Conservation (phyloP, 2,797 vertebrate genomes). For the Pygocentrus nattereri region DNA sequence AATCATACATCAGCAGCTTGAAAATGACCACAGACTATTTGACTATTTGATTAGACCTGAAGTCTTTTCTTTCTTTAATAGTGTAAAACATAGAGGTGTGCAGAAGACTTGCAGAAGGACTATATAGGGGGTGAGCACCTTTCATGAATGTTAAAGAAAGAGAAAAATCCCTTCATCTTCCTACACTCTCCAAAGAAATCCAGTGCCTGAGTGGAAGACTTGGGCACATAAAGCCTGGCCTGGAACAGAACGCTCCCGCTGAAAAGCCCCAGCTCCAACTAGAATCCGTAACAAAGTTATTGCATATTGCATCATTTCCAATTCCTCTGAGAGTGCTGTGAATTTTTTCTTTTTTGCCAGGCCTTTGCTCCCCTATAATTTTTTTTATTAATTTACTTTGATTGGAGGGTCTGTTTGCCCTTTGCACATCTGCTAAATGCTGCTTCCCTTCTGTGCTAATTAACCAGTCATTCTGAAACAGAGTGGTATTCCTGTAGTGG, state of each 20-base stretch:
- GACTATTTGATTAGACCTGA: too few species aligned
- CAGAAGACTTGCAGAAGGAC: too few species aligned
- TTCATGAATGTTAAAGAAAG: slow-evolving; percentile 2
- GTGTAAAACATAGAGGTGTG: too few species aligned
- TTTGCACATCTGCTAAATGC: slow-evolving; percentile 18
- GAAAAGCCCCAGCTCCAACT: background rate
- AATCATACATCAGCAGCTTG: too few species aligned
- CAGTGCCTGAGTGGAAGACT: background rate
- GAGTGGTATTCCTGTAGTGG: background rate
- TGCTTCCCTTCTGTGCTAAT: slow-evolving; percentile 25
- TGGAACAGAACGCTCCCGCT: background rate
- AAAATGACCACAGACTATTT: too few species aligned
- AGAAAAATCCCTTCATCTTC: background rate
- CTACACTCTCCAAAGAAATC: background rate
- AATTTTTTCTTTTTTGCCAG: background rate
- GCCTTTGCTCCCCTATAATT: background rate
- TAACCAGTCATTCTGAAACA: background rate
- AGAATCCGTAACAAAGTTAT: background rate
- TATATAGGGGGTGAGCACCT: background rate
- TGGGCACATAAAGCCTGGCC: background rate
- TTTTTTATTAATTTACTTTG: slow-evolving; percentile 3
- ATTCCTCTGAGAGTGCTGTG: background rate
- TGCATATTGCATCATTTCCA: slow-evolving; percentile 20
- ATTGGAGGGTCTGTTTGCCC: background rate
- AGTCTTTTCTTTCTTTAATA: too few species aligned